Base-by-base conservation (phyloP, 2,113 vertebrate species). In the Pterocles gutturalis region DNA sequence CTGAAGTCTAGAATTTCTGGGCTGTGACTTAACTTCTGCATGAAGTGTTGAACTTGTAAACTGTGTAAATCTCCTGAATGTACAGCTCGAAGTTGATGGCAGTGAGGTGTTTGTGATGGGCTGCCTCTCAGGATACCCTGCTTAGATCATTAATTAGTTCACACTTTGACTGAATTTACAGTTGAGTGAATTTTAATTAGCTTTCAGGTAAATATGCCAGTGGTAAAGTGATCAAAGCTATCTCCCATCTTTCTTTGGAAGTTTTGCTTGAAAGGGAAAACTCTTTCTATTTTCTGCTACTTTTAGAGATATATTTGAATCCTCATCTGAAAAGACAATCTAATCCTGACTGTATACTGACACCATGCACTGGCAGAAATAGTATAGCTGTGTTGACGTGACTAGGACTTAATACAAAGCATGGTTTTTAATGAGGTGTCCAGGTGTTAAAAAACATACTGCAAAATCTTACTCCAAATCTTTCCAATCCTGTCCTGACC, bases 151-250 rank as follows among this genome's bases (percentile, higher is more conserved):
- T 97, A 95, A 94, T 96, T 89, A 97, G 96, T 58, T 94, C 61
- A 78, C 57, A 72, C 43, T 31, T 90, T 2, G 33, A 64, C 65
- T 64, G 75, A 55, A 46, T 91, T 88, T 89, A 90, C 75, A 83
- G 77, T 36, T 66, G 90, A 95, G 58, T 84, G 91, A 89, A 81
- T 92, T 96, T 94, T 97, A 97, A 97, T 97, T 94, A 95, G 55
- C 46, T 90, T 91, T 88, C 87, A 95, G 91, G 51, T 93, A 83
- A 67, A 80, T 15, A n/a, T 38, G 28, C 38, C 29, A 10, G 33
- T 36, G 54, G 22, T 36, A 5, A 78, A 89, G 69, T 36, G 66
- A 84, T 87, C 31, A 60, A 89, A 93, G 82, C 73, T 62, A 15
- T 69, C 34, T 54, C 26, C 45, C 13, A 25, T 79, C 70, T 70